Evolutionary conservation across 1,140 invertebrate species (phyloP).

Genomic region (Eurosta solidaginis): DNA sequence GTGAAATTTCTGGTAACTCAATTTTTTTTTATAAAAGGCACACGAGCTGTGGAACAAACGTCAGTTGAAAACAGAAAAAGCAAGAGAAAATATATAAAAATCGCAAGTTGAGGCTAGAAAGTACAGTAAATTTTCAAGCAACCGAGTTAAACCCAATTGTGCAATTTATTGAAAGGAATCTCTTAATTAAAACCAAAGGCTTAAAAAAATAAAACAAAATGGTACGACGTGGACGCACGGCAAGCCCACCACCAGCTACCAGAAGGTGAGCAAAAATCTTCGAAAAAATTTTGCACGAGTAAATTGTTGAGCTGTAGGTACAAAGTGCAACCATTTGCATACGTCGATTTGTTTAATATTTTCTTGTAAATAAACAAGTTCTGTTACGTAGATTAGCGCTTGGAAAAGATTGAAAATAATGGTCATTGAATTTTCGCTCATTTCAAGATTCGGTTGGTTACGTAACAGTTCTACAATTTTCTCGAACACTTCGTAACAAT

Average conservation of each 20-base stretch:
- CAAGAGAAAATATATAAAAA: background rate
- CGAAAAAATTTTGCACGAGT: background rate
- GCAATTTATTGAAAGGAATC: background rate
- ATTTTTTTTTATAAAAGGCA: constrained; percentile 12
- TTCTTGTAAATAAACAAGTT: background rate
- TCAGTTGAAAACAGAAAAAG: constrained; percentile 21
- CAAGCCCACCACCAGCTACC: constrained; percentile 69
- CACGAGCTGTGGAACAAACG: background rate
- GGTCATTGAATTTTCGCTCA: background rate
- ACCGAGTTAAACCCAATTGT: background rate
- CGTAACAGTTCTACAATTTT: background rate
- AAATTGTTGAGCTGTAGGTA: background rate
- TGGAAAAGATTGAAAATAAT: background rate
- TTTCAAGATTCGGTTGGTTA: background rate
- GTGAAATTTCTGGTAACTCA: constrained; percentile 1
- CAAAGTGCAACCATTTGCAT: constrained; percentile 4
- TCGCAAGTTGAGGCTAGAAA: background rate
- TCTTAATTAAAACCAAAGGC: background rate
- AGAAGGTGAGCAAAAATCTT: constrained; percentile 61
- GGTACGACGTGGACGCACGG: constrained; percentile 76
- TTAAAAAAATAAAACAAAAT: constrained; percentile 62
- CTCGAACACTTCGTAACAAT: background rate
- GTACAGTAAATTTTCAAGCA: background rate
- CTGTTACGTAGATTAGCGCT: no score
- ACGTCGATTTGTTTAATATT: background rate